Conservation (phyloP, 2,888 invertebrate species). For the Sarcophaga variegata region DNA sequence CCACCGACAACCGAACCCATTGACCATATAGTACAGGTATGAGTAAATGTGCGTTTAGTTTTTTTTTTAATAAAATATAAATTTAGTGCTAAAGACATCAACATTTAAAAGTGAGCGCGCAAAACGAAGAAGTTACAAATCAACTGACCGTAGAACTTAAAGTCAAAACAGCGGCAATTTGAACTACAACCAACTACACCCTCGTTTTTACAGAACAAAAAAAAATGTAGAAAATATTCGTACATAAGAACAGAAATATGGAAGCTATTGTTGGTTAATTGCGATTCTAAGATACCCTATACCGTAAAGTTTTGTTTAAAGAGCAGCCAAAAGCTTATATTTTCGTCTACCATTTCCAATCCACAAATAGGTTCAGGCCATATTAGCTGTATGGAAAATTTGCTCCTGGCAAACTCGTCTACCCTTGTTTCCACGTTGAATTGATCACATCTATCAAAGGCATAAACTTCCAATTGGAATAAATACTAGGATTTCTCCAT, state of each 20-base stretch:
- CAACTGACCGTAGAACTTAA: neutral
- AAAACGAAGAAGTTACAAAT: conserved; percentile 21
- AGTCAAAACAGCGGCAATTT: neutral
- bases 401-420: too few relatives aligned
- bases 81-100: conserved; percentile 14
- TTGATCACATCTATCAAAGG: too few relatives aligned
- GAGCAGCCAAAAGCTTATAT: too few relatives aligned
- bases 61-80: neutral
- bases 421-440: too few relatives aligned
- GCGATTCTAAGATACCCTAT: too few relatives aligned
- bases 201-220: conserved; percentile 6
- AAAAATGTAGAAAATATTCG: neutral
- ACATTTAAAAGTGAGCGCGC: conserved; percentile 35
- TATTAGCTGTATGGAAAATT: too few relatives aligned
- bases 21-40: conserved; percentile 40
- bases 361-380: too few relatives aligned
- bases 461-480: too few relatives aligned
- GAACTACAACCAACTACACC: conserved; percentile 53
- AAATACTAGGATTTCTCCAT: too few relatives aligned
- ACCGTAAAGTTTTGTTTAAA: too few relatives aligned
- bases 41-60: neutral
- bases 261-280: too few relatives aligned
- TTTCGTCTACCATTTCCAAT: too few relatives aligned
- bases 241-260: neutral
- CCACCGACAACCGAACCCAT: conserved; percentile 65